Conservation (phyloP, 2,888 invertebrate genomes). For the Trichacis sp. region DNA sequence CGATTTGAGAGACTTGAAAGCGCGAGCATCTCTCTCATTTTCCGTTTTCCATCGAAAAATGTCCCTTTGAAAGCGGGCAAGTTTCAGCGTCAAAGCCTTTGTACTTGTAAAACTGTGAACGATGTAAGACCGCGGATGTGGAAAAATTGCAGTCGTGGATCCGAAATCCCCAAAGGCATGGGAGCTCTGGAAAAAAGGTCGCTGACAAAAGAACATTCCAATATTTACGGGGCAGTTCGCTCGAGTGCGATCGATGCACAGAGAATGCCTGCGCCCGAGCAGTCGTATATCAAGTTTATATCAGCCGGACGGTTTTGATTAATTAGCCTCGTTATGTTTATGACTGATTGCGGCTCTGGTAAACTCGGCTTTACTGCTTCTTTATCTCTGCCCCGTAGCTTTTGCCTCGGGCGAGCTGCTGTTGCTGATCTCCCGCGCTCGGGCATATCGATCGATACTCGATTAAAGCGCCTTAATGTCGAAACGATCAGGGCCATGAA, state of each 20-base stretch:
- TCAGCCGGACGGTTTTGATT: constrained; percentile 57
- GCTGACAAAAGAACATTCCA: not conserved
- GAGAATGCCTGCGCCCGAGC: constrained; percentile 25
- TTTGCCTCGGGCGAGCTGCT: not conserved
- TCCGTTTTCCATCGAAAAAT: constrained; percentile 33
- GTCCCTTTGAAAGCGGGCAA: constrained; percentile 30
- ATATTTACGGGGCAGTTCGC: not conserved
- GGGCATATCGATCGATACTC: constrained; percentile 35
- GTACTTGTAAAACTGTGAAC: constrained; percentile 27
- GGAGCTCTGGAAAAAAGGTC: constrained; percentile 26
- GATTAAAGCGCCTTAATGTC: constrained; percentile 36
- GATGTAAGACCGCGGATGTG: constrained; percentile 36
- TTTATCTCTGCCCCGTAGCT: constrained; percentile 38
- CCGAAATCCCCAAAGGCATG: constrained; percentile 24
- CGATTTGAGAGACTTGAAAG: constrained; percentile 21
- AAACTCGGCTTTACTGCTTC: constrained; percentile 48
- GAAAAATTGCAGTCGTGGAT: constrained; percentile 30
- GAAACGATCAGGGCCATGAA: constrained; percentile 18
- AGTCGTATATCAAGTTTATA: constrained; percentile 51
- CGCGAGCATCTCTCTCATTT: constrained; percentile 31
- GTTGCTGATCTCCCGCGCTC: constrained; percentile 29
- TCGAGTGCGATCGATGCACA: not conserved
- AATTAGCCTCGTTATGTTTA: constrained; percentile 57
- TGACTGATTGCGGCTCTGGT: constrained; percentile 51
- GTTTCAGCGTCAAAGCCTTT: constrained; percentile 34